These are phyloP conservation scores for Paedocypris micromegethes DNA, from an alignment of 2,797 vertebrate species.

Conservation along the genomic window DNA sequence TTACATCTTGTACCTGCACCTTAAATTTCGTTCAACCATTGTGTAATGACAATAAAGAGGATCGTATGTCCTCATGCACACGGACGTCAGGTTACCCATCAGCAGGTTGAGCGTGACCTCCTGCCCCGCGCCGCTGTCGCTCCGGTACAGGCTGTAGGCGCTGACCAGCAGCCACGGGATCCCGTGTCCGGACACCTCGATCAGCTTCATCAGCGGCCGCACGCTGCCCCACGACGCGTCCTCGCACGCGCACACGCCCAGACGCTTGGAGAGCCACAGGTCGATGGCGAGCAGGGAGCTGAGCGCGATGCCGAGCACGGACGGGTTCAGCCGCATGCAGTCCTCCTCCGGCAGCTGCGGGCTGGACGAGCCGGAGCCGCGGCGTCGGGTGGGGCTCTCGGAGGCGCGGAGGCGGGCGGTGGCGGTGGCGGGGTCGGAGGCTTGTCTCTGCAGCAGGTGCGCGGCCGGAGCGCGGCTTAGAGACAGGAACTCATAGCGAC, in stretches of 20 bases:
- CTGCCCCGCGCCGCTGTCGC: slow-evolving; percentile 81
- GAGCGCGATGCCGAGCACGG: slow-evolving; percentile 81
- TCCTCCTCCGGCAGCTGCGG: slow-evolving; percentile 76
- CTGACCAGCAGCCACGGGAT: slow-evolving; percentile 88
- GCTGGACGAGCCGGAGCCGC: slow-evolving; percentile 75
- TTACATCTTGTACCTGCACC: too few relatives aligned
- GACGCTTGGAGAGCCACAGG: slow-evolving; percentile 89
- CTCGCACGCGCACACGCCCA: slow-evolving; percentile 89
- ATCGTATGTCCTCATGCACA: too few relatives aligned
- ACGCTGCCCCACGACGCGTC: slow-evolving; percentile 86
- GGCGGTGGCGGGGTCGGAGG: slow-evolving; percentile 67
- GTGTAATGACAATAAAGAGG: too few relatives aligned
- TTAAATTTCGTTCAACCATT: too few relatives aligned
- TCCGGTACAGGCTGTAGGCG: slow-evolving; percentile 81
- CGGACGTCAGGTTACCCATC: slow-evolving; percentile 70
- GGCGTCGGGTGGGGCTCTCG: slow-evolving; percentile 77
- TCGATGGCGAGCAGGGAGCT: slow-evolving; percentile 89
- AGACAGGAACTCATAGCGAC: slow-evolving; percentile 78
- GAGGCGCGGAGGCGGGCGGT: slow-evolving; percentile 75
- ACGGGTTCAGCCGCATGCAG: slow-evolving; percentile 87
- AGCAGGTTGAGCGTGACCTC: slow-evolving; percentile 93
- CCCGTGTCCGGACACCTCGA: slow-evolving; percentile 93
- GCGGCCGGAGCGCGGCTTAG: slow-evolving; percentile 65
- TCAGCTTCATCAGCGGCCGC: slow-evolving; percentile 87
- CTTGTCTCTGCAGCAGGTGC: slow-evolving; percentile 66